phyloP scores from a whole-genome alignment of 2,797 vertebrate genomes.

The Rhyacichthys aspro region DNA sequence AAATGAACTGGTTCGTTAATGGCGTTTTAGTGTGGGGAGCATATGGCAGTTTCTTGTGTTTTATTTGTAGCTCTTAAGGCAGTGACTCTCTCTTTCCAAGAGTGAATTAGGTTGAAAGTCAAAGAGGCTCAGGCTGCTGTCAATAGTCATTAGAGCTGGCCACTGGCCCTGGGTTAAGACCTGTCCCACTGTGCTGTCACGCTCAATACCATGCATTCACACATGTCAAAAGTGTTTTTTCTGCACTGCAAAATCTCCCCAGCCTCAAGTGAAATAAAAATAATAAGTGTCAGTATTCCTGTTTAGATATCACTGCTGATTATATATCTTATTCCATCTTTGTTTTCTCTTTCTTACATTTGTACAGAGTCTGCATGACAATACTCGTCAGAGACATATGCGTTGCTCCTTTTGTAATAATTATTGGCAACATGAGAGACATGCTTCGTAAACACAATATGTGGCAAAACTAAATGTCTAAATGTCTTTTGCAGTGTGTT shows the following conservation, averaged over 20 bases:
- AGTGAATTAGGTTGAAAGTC: constrained; percentile 78
- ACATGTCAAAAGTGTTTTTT: constrained; percentile 54
- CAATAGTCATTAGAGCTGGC: constrained; percentile 76
- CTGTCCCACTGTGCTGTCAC: constrained; percentile 58
- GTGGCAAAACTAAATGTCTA: neutral
- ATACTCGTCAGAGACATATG: no score
- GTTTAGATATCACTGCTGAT: no score
- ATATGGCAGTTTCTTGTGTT: constrained; percentile 47
- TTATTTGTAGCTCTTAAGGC: constrained; percentile 66
- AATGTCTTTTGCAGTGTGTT: no score
- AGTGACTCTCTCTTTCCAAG: constrained; percentile 64
- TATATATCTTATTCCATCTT: no score
- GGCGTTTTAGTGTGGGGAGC: constrained; percentile 23
- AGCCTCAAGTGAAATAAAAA: constrained; percentile 17
- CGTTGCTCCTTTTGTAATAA: no score
- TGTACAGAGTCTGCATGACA: no score
- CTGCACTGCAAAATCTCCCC: constrained; percentile 32
- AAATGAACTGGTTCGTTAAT: constrained; percentile 6
- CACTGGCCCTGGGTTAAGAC: constrained; percentile 66
- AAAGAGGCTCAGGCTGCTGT: constrained; percentile 78
- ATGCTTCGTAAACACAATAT: no score
- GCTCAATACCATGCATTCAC: constrained; percentile 46
- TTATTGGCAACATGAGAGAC: no score
- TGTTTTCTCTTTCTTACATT: no score
- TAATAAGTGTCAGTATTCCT: neutral